Conservation (phyloP, 2,888 invertebrate species). For the Euphydryas editha region DNA sequence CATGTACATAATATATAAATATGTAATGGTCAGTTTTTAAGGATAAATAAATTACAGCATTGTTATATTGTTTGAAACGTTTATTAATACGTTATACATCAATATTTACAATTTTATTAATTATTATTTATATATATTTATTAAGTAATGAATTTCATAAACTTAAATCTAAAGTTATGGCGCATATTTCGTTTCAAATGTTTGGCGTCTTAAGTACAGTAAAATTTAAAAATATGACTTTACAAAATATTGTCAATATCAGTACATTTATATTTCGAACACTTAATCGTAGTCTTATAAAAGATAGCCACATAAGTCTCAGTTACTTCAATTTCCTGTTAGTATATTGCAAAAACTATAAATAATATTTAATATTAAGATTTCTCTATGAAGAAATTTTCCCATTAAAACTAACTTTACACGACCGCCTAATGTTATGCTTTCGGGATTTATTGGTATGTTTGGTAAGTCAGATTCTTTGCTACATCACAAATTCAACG, state of each 20-base stretch:
- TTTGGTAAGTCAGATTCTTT: too few relatives aligned
- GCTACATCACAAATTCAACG: too few relatives aligned
- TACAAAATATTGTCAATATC: constrained; percentile 16
- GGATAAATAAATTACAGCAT: neutral
- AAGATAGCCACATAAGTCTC: neutral
- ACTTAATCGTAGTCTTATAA: neutral
- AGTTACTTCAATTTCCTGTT: neutral
- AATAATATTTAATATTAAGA: too few relatives aligned
- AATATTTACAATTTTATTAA: constrained; percentile 43
- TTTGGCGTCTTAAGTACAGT: constrained; percentile 39
- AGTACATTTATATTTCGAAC: neutral
- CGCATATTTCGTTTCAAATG: constrained; percentile 35
- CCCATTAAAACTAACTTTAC: too few relatives aligned
- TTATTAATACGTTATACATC: constrained; percentile 43
- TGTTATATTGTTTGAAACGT: constrained; percentile 29
- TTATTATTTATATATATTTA: neutral
- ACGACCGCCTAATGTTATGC: too few relatives aligned
- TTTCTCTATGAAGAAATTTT: too few relatives aligned
- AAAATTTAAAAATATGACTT: constrained; percentile 34
- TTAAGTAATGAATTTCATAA: constrained; percentile 23
- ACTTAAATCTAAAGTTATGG: constrained; percentile 41
- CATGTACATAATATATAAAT: too few relatives aligned
- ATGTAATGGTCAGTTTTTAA: neutral
- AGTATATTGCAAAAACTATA: neutral
- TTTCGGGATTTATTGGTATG: too few relatives aligned